Conservation (phyloP, 2,113 vertebrate genomes). For the Haemorhous mexicanus region DNA sequence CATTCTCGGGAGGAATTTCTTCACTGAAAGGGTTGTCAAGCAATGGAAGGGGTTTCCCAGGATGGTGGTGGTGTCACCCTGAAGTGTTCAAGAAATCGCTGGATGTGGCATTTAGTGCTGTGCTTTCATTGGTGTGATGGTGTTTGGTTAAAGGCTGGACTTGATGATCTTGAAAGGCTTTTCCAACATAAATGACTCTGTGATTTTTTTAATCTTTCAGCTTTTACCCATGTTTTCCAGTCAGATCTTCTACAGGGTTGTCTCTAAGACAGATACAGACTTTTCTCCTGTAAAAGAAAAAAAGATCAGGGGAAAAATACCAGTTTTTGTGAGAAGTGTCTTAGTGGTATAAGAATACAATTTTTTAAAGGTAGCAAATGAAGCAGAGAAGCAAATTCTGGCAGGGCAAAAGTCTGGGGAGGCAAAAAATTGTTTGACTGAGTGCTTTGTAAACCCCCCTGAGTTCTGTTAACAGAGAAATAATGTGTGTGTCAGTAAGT, state of each 20-base stretch:
- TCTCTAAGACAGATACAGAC: neutral
- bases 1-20: neutral
- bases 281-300: neutral
- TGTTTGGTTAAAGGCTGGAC: neutral
- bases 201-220: neutral
- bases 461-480: neutral
- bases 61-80: neutral
- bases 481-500: fast-evolving
- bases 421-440: neutral
- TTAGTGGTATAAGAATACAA: neutral
- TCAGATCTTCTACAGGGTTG: neutral
- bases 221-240: neutral
- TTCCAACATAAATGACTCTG: neutral
- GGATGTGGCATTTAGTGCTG: neutral
- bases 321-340: neutral
- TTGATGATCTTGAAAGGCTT: neutral
- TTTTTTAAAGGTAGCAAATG: neutral
- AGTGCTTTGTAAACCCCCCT: neutral
- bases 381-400: neutral
- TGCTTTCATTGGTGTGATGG: neutral
- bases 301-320: fast-evolving
- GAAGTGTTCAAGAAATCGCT: neutral
- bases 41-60: neutral
- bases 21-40: neutral
- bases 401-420: neutral